phyloP scores from a whole-genome alignment of 2,113 vertebrate genomes.

The Crotophaga sulcirostris region DNA sequence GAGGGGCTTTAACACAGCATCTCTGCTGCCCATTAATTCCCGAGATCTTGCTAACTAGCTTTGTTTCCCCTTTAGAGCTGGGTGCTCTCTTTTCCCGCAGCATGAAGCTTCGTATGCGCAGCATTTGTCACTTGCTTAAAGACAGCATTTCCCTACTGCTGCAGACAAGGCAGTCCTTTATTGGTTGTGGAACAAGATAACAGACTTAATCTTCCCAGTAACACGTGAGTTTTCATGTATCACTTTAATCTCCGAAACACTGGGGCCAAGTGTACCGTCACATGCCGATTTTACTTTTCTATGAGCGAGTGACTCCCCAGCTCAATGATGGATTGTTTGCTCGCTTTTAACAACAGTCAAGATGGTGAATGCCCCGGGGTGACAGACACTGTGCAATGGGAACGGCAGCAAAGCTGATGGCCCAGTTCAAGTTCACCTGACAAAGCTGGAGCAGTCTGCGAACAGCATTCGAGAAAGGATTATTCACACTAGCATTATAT shows the following conservation, averaged over 20 bases:
- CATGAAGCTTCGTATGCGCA: neutral
- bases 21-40: constrained; percentile 5
- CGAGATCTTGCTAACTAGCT: constrained; percentile 8
- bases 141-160: constrained; percentile 1
- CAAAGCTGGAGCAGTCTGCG: constrained; percentile 76
- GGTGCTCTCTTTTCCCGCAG: neutral
- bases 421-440: constrained; percentile 83
- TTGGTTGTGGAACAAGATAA: constrained; percentile 70
- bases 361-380: constrained; percentile 80
- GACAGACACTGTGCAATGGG: constrained; percentile 75
- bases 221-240: constrained; percentile 78
- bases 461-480: constrained; percentile 77
- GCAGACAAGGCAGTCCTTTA: constrained; percentile 59
- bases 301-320: constrained; percentile 71
- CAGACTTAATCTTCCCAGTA: constrained; percentile 73
- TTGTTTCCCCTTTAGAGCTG: neutral
- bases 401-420: constrained; percentile 69
- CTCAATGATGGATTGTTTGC: constrained; percentile 79
- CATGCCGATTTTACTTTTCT: constrained; percentile 78
- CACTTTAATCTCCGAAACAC: constrained; percentile 77
- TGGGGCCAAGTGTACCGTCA: constrained; percentile 70
- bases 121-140: constrained; percentile 35
- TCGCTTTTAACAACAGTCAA: constrained; percentile 77
- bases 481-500: constrained; percentile 81
- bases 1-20: constrained; percentile 33